Conservation (phyloP, 2,113 vertebrate genomes). For the Callopanchax toddi region DNA sequence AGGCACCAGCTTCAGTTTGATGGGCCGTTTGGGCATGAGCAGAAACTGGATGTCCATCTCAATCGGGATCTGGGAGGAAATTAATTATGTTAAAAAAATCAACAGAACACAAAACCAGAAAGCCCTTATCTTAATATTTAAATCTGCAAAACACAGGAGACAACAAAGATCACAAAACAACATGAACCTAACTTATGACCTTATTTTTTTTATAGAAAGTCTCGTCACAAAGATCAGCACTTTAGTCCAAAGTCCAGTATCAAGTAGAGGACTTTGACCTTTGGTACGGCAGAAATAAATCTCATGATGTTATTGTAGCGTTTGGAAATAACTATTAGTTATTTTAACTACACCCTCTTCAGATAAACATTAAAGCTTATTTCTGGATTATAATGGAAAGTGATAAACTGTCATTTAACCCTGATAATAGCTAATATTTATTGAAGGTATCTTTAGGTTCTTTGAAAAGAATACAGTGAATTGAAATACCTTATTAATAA, state of each 20-base stretch:
- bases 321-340: constrained; percentile 4
- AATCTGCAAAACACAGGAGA: neutral
- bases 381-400: too few species aligned
- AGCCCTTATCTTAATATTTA: neutral
- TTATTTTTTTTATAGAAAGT: neutral
- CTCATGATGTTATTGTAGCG: constrained; percentile 9
- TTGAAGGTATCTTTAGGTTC: too few species aligned
- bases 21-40: constrained; percentile 76
- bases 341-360: too few species aligned
- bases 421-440: too few species aligned
- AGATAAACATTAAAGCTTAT: too few species aligned
- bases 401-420: too few species aligned
- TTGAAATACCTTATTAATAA: too few species aligned
- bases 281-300: constrained; percentile 2
- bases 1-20: constrained; percentile 79
- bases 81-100: neutral
- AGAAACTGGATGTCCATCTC: constrained; percentile 71
- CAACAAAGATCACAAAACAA: neutral
- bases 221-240: neutral
- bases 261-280: constrained; percentile 4
- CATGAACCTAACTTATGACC: neutral
- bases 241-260: neutral
- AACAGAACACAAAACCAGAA: neutral
- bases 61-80: constrained; percentile 75
- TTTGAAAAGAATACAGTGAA: too few species aligned